These are phyloP conservation scores for Apogon talboti DNA, from an alignment of 2,797 vertebrate species.

Conservation along the genomic window DNA sequence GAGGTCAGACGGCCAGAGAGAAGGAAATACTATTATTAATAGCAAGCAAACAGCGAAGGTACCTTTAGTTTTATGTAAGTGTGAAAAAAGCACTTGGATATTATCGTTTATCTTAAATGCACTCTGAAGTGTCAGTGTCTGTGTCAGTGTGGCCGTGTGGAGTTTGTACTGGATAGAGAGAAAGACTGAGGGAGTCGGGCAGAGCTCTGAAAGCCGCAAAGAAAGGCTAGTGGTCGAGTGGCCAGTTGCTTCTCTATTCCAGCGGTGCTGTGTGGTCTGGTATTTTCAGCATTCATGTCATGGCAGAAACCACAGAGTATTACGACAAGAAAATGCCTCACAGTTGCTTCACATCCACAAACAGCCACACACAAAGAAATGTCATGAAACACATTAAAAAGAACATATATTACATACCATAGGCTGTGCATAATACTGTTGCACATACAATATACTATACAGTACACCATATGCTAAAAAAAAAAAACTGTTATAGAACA, in stretches of 20 bases:
- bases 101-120: conserved; percentile 5
- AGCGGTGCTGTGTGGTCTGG: conserved; percentile 69
- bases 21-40: not conserved
- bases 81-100: too few species aligned
- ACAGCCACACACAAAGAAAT: conserved; percentile 30
- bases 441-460: too few species aligned
- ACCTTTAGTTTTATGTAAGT: not conserved
- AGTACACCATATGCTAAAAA: not conserved
- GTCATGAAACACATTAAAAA: conserved; percentile 15
- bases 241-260: conserved; percentile 64
- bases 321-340: conserved; percentile 39
- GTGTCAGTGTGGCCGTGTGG: conserved; percentile 21
- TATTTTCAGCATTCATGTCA: conserved; percentile 72
- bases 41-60: not conserved
- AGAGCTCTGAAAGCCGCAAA: conserved; percentile 52
- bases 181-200: conserved; percentile 48
- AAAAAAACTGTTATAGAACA: not conserved
- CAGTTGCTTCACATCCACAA: conserved; percentile 27
- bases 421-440: too few species aligned
- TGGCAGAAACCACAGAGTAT: conserved; percentile 52
- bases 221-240: conserved; percentile 60
- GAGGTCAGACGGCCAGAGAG: not conserved
- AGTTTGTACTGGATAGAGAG: conserved; percentile 57
- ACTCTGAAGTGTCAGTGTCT: conserved; percentile 28
- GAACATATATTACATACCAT: not conserved